phyloP scores from a whole-genome alignment of 35 echinoderm and acorn worm species.

The Heliocidaris tuberculata region DNA sequence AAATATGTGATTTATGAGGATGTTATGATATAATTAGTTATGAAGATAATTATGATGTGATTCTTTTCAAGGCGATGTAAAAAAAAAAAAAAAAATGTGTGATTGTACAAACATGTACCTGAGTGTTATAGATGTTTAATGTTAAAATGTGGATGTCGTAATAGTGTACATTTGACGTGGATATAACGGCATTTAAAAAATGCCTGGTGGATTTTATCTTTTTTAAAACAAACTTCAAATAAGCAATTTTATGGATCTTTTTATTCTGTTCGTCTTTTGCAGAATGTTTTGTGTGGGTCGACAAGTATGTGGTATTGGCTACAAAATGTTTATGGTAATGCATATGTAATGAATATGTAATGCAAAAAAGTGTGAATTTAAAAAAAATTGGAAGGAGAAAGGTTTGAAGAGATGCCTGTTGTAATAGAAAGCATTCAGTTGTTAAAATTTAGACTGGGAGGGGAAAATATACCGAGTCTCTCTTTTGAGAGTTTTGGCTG shows the following conservation, averaged over 20 bases:
- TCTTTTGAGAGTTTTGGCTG: too few species aligned
- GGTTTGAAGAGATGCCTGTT: neutral
- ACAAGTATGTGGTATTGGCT: neutral
- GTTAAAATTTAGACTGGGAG: neutral
- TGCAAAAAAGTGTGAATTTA: too few species aligned
- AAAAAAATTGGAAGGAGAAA: neutral
- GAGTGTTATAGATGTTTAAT: constrained; percentile 2
- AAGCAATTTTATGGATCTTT: constrained; percentile 6
- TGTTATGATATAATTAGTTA: neutral
- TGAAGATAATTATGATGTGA: neutral
- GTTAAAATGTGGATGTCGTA: neutral
- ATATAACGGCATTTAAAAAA: constrained; percentile 7
- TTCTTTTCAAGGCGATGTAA: constrained; percentile 13
- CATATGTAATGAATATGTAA: neutral
- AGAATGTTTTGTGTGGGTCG: neutral
- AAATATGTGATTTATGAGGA: neutral
- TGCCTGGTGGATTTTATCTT: neutral
- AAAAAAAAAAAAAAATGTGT: constrained; percentile 13
- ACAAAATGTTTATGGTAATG: neutral
- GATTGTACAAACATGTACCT: constrained; percentile 4
- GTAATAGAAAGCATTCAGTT: neutral
- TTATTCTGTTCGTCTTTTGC: neutral
- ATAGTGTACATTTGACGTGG: constrained; percentile 21
- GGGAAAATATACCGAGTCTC: neutral
- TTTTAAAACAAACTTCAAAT: constrained; percentile 29